Conservation (phyloP, 2,113 vertebrate genomes). For the Amphiprion percula region DNA sequence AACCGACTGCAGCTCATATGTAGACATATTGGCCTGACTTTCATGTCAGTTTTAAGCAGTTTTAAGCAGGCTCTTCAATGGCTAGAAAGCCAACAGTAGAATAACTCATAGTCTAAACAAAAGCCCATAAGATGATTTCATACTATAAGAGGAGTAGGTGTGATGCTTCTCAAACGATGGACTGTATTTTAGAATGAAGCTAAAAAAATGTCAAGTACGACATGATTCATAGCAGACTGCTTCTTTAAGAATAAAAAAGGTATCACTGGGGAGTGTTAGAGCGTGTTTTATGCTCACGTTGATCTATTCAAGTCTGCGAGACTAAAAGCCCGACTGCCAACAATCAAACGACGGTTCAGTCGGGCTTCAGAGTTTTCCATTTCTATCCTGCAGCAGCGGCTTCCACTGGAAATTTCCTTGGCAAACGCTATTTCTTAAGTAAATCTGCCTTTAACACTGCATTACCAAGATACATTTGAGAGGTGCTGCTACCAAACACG, state of each 20-base stretch:
- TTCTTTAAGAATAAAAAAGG: constrained; percentile 18
- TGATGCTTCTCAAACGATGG: constrained; percentile 9
- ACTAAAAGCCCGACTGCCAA: constrained; percentile 55
- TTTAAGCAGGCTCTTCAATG: constrained; percentile 1
- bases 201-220: constrained; percentile 43
- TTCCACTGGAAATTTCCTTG: constrained; percentile 54
- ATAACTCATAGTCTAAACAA: constrained; percentile 8
- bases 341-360: constrained; percentile 44
- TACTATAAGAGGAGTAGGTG: constrained; percentile 4
- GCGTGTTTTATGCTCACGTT: constrained; percentile 28
- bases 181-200: constrained; percentile 46
- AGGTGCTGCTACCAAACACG: constrained; percentile 8
- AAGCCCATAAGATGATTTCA: constrained; percentile 1
- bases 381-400: constrained; percentile 16
- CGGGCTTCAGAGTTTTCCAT: constrained; percentile 65
- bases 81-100: background rate
- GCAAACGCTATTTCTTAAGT: background rate
- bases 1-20: constrained; percentile 12
- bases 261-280: constrained; percentile 25
- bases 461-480: background rate
- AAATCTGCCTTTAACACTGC: background rate
- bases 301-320: constrained; percentile 54
- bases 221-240: constrained; percentile 39
- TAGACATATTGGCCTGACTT: background rate
- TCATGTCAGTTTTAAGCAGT: constrained; percentile 4